phyloP scores from a whole-genome alignment of 2,888 invertebrate species.

The Drosophila testacea region DNA sequence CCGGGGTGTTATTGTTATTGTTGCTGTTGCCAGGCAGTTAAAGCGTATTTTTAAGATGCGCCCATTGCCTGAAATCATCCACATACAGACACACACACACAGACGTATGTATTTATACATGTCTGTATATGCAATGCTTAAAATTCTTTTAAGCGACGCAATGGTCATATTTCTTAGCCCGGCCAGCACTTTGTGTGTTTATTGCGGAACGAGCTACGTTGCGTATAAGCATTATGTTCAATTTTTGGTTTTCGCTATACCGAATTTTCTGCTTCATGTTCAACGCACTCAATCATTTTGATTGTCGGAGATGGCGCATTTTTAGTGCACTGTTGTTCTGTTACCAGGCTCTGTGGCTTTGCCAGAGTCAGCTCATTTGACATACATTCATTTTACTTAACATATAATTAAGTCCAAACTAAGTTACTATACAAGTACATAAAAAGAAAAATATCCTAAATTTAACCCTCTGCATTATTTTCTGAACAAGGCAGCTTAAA shows the following conservation, averaged over 20 bases:
- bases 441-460: not conserved
- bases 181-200: slow-evolving; percentile 52
- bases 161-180: slow-evolving; percentile 63
- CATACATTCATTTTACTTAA: slow-evolving; percentile 65
- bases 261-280: slow-evolving; percentile 21
- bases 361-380: slow-evolving; percentile 68
- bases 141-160: slow-evolving; percentile 77
- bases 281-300: slow-evolving; percentile 76
- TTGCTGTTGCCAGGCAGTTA: slow-evolving; percentile 63
- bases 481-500: slow-evolving; percentile 16
- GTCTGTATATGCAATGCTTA: slow-evolving; percentile 42
- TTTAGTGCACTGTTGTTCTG: slow-evolving; percentile 49
- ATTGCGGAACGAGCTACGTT: slow-evolving; percentile 51
- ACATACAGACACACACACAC: slow-evolving; percentile 21
- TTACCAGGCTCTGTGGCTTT: not conserved
- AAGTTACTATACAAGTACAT: slow-evolving; percentile 53
- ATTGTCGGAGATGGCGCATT: slow-evolving; percentile 73
- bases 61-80: slow-evolving; percentile 33
- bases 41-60: slow-evolving; percentile 68
- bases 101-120: not conserved
- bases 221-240: slow-evolving; percentile 69
- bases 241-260: slow-evolving; percentile 8
- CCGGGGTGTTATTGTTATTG: slow-evolving; percentile 72
- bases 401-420: slow-evolving; percentile 67
- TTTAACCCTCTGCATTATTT: not conserved